Evolutionary conservation across 2,888 invertebrate genomes (phyloP).

Genomic region (Nipponacmea schrenckii): DNA sequence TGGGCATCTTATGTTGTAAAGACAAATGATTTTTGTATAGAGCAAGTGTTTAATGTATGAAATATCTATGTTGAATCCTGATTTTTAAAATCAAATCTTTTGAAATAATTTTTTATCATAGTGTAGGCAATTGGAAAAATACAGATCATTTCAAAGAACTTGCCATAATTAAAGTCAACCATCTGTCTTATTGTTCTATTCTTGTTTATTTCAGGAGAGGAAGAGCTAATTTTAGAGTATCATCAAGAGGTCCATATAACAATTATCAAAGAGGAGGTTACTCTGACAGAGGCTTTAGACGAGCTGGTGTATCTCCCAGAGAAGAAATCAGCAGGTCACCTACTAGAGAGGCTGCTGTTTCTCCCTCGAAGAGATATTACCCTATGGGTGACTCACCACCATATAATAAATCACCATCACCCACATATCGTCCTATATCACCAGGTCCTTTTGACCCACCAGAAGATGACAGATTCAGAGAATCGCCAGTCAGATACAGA

Average conservation of each 20-base stretch:
- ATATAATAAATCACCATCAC: slow-evolving; percentile 15
- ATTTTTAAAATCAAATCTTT: no score
- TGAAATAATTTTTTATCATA: no score
- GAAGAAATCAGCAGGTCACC: not conserved
- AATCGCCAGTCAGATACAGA: slow-evolving; percentile 8
- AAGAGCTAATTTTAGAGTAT: not conserved
- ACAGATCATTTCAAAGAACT: no score
- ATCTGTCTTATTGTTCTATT: no score
- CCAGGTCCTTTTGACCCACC: slow-evolving; percentile 6
- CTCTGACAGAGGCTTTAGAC: not conserved
- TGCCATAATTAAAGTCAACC: no score
- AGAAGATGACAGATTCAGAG: slow-evolving; percentile 6
- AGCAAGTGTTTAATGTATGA: no score
- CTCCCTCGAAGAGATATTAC: slow-evolving; percentile 15
- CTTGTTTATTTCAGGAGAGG: not conserved
- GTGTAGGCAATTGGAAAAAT: no score
- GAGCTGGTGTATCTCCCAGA: not conserved
- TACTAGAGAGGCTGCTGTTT: slow-evolving; percentile 9
- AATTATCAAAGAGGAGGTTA: not conserved
- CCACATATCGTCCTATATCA: slow-evolving; percentile 25
- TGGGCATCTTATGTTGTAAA: not conserved
- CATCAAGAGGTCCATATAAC: not conserved
- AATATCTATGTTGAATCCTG: no score
- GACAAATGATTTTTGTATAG: not conserved
- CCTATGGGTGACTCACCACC: slow-evolving; percentile 3